Evolutionary conservation across 1,140 invertebrate species (phyloP).

Genomic region (Drosophila azteca): DNA sequence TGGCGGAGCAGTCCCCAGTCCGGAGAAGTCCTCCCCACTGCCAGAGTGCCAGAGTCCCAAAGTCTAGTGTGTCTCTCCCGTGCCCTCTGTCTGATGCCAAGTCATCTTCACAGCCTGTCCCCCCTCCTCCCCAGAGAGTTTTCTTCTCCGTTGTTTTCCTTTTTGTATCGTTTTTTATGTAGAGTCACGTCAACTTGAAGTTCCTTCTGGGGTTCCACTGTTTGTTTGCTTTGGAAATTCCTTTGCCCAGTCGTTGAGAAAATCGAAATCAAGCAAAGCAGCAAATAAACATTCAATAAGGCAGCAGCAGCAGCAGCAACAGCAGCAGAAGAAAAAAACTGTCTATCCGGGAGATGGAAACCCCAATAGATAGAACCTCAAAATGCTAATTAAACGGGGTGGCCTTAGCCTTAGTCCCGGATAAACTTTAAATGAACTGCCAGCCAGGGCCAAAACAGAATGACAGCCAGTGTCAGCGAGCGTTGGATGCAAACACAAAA

Average conservation of each 20-base stretch:
- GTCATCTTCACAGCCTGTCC: constrained; percentile 20
- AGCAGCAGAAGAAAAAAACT: constrained; percentile 33
- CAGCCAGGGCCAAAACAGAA: constrained; percentile 43
- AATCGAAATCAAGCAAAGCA: constrained; percentile 77
- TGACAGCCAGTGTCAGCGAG: constrained; percentile 59
- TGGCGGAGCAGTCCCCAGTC: no score
- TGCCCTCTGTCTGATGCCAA: constrained; percentile 24
- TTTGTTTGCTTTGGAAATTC: constrained; percentile 80
- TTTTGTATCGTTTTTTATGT: constrained; percentile 5
- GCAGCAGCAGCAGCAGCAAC: constrained; percentile 5
- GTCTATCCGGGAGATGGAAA: constrained; percentile 56
- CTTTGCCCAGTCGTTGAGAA: constrained; percentile 60
- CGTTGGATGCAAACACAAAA: constrained; percentile 27
- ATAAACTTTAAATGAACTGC: constrained; percentile 80
- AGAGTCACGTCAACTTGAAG: constrained; percentile 3
- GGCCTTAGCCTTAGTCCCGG: not conserved
- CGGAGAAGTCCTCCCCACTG: not conserved
- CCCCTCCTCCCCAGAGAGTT: not conserved
- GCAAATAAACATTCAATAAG: constrained; percentile 80
- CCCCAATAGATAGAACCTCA: constrained; percentile 30
- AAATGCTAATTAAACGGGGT: constrained; percentile 69
- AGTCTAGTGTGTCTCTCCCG: not conserved
- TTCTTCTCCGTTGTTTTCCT: constrained; percentile 14
- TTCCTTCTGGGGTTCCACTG: constrained; percentile 27
- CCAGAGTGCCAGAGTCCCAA: not conserved